A percentile compares a stretch with the other conserved stretches of the same genome.
Evolutionary conservation across 2,888 invertebrate genomes (phyloP).

Genomic region (Tribolium freemani): DNA sequence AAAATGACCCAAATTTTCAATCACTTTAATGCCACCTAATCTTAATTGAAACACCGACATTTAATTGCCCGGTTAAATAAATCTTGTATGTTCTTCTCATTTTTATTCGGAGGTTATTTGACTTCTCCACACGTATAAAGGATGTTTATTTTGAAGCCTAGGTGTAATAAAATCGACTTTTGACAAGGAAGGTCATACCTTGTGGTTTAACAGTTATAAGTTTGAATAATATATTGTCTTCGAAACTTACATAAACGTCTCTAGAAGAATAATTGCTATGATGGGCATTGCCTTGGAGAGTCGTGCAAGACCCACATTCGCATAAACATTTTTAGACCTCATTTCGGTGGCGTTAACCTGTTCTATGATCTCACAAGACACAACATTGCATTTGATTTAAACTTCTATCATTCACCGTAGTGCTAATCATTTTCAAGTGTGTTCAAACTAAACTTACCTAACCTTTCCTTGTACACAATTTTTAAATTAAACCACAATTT

Average conservation of each 20-base stretch:
- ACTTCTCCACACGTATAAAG: not conserved
- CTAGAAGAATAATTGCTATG: not conserved
- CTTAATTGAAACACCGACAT: not conserved
- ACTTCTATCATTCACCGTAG: too few species aligned
- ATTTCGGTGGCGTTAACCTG: not conserved
- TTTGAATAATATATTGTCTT: not conserved
- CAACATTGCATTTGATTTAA: too few species aligned
- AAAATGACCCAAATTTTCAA: conserved; percentile 16
- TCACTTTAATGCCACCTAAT: not conserved
- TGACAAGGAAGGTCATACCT: not conserved
- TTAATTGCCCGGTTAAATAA: not conserved
- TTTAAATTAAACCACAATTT: too few species aligned
- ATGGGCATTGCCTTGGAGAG: not conserved
- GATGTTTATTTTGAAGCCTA: not conserved
- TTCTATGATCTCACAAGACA: too few species aligned
- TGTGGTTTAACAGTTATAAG: not conserved
- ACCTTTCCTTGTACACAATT: too few species aligned
- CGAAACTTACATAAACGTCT: not conserved
- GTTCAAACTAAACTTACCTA: too few species aligned
- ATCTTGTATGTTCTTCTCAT: not conserved
- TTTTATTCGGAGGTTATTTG: not conserved
- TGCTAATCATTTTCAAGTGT: too few species aligned
- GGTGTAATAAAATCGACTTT: not conserved
- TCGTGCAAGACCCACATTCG: not conserved
- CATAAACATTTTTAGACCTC: not conserved